Conservation (phyloP, 2,113 vertebrate genomes). For the Megalops atlanticus region DNA sequence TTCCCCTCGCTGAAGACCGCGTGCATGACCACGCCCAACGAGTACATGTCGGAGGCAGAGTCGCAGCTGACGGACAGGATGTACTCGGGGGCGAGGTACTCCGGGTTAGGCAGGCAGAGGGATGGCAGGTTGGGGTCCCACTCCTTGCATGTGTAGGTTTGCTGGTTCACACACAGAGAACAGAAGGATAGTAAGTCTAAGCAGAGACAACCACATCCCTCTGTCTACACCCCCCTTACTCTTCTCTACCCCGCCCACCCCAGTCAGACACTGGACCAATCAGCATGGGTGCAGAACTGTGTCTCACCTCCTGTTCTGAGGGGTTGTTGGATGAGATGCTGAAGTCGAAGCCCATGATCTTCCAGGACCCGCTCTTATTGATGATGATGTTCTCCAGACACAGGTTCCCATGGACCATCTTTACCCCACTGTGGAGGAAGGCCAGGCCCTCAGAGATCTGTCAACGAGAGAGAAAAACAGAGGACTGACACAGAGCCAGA, state of each 20-base stretch:
- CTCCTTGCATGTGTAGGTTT: constrained; percentile 91
- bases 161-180: constrained; percentile 61
- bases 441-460: constrained; percentile 95
- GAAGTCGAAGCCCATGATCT: constrained; percentile 99
- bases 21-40: constrained; percentile 87
- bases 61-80: constrained; percentile 98
- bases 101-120: constrained; percentile 94
- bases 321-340: constrained; percentile 90
- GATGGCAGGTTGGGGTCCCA: constrained; percentile 97
- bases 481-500: neutral
- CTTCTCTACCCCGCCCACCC: neutral
- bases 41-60: constrained; percentile 97
- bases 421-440: constrained; percentile 95
- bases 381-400: constrained; percentile 93
- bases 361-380: constrained; percentile 97
- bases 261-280: constrained; percentile 24
- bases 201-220: neutral
- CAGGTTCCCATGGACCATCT: constrained; percentile 97
- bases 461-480: constrained; percentile 22
- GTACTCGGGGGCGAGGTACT: constrained; percentile 96
- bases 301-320: constrained; percentile 87
- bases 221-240: neutral
- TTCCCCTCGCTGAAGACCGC: constrained; percentile 97
- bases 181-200: neutral
- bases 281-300: neutral